Base-by-base conservation (phyloP, 2,113 vertebrate genomes). In the Nothoprocta pentlandii region DNA sequence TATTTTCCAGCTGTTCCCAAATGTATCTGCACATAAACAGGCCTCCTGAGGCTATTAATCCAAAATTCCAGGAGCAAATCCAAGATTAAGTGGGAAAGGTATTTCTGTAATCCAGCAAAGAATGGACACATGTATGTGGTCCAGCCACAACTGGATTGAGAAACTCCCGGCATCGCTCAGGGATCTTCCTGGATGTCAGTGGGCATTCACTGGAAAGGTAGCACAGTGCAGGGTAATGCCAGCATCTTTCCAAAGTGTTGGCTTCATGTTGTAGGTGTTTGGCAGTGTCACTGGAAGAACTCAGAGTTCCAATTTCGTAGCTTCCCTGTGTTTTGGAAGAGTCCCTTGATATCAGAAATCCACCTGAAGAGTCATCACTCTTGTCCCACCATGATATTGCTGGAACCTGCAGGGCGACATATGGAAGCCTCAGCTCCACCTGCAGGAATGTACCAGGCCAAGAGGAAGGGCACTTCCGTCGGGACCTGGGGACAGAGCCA, bases 61-160 rank as follows among this genome's bases (percentile, higher is more conserved):
- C 71, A 83, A 90, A 92, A 85, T 89, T 92, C 75, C 76, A 93
- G 79, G 85, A 91, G 71, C 82, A 95, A 96, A 94, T 83, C 79
- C 91, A 92, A 92, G 87, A 92, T 83, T 82, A 94, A 91, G 6
- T 83, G 79, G 63, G 79, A 85, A 83, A 80, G 53, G 49, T 89
- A 87, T 94, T 94, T 89, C 68, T 95, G 46, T 90, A 92, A 94
- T 94, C 59, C 85, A 89, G 0, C 56, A 70, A 90, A 88, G 68
- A 87, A 83, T 70, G 75, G 93, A 74, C 23, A 34, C 1, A 2
- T 79, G 51, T 16, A 17, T 77, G 23, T 76, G 41, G 67, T 85
- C 67, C 26, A 54, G 25, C 22, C 46, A 85, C 67, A 89, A 32
- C 26, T 74, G 36, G 42, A 74, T 42, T 1, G 1, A 74, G 93